Conservation (phyloP, 2,113 vertebrate species). For the Chaenocephalus aceratus region DNA sequence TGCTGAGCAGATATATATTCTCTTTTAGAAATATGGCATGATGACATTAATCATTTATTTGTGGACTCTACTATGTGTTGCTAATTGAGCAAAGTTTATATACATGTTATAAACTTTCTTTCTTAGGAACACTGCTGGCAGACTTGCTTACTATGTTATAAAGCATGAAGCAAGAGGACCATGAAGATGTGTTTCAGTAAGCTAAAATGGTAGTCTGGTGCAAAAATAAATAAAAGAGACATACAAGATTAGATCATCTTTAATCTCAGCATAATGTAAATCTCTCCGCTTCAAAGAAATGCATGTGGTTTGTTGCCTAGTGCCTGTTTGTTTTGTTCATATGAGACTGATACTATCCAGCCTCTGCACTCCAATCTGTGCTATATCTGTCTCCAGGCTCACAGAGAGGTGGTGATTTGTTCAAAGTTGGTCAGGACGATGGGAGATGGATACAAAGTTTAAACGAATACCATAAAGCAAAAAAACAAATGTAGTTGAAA, state of each 20-base stretch:
- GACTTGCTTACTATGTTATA: not conserved
- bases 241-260: conserved; percentile 65
- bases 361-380: conserved; percentile 9
- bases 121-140: not conserved
- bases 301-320: conserved; percentile 52
- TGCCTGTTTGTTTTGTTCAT: conserved; percentile 60
- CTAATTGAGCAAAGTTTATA: not conserved
- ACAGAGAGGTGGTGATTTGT: conserved; percentile 17
- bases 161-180: not conserved
- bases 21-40: not conserved
- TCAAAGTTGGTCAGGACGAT: conserved; percentile 18
- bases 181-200: not conserved
- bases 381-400: conserved; percentile 44
- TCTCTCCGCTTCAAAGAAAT: conserved; percentile 33
- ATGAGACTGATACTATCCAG: conserved; percentile 58
- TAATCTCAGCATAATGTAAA: conserved; percentile 28
- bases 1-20: not conserved
- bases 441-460: conserved; percentile 5
- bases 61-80: not conserved
- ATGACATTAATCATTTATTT: no score
- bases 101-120: not conserved
- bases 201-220: conserved; percentile 29
- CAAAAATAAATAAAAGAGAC: conserved; percentile 53
- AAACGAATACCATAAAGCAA: not conserved
- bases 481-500: not conserved